Percentiles rank a stretch among this genome's conserved stretches.
phyloP scores from a whole-genome alignment of 1,140 invertebrate species.

The Chrysoperla carnea region DNA sequence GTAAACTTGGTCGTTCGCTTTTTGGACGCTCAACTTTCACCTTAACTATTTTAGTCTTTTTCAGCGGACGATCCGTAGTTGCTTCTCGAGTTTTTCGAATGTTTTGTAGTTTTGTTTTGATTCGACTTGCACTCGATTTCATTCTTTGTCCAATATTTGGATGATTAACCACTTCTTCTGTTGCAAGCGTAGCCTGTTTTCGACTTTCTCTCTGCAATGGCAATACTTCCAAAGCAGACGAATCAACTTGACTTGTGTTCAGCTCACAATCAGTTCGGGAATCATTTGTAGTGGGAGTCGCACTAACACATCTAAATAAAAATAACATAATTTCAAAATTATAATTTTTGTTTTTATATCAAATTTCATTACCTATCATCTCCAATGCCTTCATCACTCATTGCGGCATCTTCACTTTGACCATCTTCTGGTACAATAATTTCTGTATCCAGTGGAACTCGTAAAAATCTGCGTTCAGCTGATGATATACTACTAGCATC shows the following conservation, averaged over 20 bases:
- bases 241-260: conserved; percentile 47
- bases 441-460: conserved; percentile 19
- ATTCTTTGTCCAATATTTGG: conserved; percentile 34
- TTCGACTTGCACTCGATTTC: conserved; percentile 35
- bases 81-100: conserved; percentile 26
- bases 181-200: conserved; percentile 24
- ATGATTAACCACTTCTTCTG: conserved; percentile 13
- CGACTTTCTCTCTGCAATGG: conserved; percentile 36
- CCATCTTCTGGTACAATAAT: conserved; percentile 24
- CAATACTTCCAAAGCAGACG: conserved; percentile 39
- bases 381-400: conserved; percentile 23
- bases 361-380: neutral
- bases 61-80: neutral
- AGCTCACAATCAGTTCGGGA: conserved; percentile 44
- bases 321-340: neutral
- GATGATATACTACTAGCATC: conserved; percentile 2
- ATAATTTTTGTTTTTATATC: neutral
- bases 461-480: conserved; percentile 18
- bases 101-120: conserved; percentile 37
- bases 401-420: conserved; percentile 23
- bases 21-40: conserved; percentile 2
- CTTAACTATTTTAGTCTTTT: conserved; percentile 1
- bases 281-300: conserved; percentile 21
- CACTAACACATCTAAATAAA: neutral
- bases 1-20: conserved; percentile 2